Evolutionary conservation across 2,113 vertebrate species (phyloP).

Genomic region (Ardeotis arabs): DNA sequence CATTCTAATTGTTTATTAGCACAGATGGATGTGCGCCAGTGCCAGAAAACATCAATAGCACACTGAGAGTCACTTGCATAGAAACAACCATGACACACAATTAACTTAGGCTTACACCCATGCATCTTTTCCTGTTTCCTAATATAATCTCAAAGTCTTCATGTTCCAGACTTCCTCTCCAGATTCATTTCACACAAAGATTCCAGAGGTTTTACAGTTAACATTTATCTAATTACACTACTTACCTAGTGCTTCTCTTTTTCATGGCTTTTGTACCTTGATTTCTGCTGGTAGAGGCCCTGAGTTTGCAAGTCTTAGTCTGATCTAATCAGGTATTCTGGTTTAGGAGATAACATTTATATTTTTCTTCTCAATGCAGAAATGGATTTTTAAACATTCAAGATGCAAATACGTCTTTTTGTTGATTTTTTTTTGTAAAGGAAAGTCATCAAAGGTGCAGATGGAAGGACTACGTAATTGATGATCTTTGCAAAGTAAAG

Average conservation of each 20-base stretch:
- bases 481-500: background rate
- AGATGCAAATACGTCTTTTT: background rate
- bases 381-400: background rate
- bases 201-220: background rate
- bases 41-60: background rate
- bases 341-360: background rate
- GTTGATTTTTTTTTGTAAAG: background rate
- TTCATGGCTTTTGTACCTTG: background rate
- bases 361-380: background rate
- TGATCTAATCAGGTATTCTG: background rate
- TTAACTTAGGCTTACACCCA: background rate
- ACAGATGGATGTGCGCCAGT: rapidly evolving
- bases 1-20: background rate
- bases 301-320: background rate
- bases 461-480: background rate
- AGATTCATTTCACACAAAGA: background rate
- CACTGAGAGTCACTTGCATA: background rate
- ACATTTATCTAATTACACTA: background rate
- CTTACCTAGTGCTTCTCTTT: background rate
- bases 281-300: background rate
- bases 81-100: background rate
- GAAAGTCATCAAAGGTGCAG: background rate
- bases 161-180: background rate
- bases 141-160: background rate
- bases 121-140: rapidly evolving